Evolutionary conservation across 2,888 invertebrate species (phyloP), one percentile per base, ranked within the genome.

Genomic region (Cynaeus angustus): DNA sequence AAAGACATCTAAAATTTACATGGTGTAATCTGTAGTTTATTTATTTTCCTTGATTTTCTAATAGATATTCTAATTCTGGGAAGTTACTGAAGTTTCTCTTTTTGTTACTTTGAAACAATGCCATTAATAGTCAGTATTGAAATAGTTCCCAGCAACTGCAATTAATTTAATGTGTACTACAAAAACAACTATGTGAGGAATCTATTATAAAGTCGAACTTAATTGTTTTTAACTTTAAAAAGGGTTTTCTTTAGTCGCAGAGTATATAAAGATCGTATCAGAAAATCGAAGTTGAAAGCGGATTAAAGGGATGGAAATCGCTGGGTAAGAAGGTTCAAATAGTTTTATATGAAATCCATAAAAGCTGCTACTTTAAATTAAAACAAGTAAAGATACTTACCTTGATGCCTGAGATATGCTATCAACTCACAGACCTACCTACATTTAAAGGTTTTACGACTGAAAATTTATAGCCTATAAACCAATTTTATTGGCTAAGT

Each of bases 401-500:
- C 79, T 81, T 77, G 75, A 78, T 78, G 79, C 78, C 79, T 76
- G 74, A 80, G 81, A 81, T 82, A 79, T 77, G 78, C 81, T 77
- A 81, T 81, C 79, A 79, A 80, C 80, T 80, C 71, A 75, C 80
- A 78, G 77, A 79, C 80, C 79, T 75, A 75, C 79, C 73, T 77
- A 76, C 75, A 75, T 81, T 81, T 80, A 82, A 78, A 77, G 79
- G 78, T 83, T 84, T 84, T 83, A 84, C 80, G 82, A 83, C 77
- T 74, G 75, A 79, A 82, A 84, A 83, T 84, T 84, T 84, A 85
- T 84, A 74, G 82, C 74, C 82, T 79, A 84, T 85, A 84, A 85
- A 85, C 78, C 80, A 80, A 83, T 83, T 84, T 85, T 84, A 85
- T 84, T 83, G 82, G 82, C 80, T 74, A 82, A 84, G 79, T 84